Base-by-base conservation (phyloP, 2,888 invertebrate species). In the Dryococelus australis region DNA sequence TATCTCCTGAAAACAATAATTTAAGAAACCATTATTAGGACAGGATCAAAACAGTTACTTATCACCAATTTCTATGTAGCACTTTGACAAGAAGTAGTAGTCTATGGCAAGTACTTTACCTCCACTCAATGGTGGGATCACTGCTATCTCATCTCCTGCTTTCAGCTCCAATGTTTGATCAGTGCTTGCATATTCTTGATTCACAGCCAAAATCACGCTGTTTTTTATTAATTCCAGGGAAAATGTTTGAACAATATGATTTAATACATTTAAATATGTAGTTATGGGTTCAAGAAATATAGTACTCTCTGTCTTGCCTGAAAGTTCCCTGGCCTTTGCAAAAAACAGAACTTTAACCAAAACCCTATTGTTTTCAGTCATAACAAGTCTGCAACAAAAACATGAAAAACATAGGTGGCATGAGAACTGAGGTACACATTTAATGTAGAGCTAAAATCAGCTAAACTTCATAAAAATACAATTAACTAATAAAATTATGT, bases 101-200 rank as follows among this genome's bases (percentile, higher is more conserved):
- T 47, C 35, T 35, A 51, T 16, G 51, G 51, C 51, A 51, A 51
- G n/a, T 65, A n/a, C 24, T 65, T 81, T 87, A 90, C 99, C 99
- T 90, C 98, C 98, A 93, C 98, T 98, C 86, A 99, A 94, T 0
- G 99, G 99, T 86, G 99, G 99, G 91, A 99, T 98, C 24, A 99
- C 94, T 89, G 98, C 99, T 89, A 99, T 94, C 92, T 96, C 96
- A 93, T 98, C 98, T 89, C 94, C 95, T 43, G 95, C 93, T 79
- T 93, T 94, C 10, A 97, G 92, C 35, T 93, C 91, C 79, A 97
- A 92, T 80, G 93, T 92, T 78, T 93, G 92, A 65, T 94, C 93
- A 2, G 94, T 93, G 26, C 94, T 92, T 89, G 96, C 94, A 90
- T 97, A 98, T 89, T 95, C 95, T 91, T 98, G 96, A 93, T 99